phyloP scores from a whole-genome alignment of 2,113 vertebrate genomes.

The Callionymus lyra region DNA sequence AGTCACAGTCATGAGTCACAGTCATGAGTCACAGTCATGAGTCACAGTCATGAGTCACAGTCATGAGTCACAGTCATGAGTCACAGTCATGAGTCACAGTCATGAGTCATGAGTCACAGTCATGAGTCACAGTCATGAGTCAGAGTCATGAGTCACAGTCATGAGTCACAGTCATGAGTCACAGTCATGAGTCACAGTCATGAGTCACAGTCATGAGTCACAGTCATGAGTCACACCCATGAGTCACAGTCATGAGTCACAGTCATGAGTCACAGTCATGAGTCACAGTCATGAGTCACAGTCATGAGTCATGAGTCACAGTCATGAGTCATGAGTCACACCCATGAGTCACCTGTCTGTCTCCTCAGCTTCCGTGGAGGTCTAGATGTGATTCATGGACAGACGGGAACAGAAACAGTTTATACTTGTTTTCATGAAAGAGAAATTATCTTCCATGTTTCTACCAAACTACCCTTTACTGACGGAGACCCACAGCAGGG shows the following conservation, averaged over 20 bases:
- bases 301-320: conserved; percentile 30
- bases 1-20: background rate
- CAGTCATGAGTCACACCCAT: background rate
- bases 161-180: background rate
- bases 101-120: background rate
- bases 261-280: background rate
- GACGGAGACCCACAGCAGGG: conserved; percentile 86
- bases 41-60: no score
- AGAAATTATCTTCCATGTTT: conserved; percentile 87
- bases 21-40: no score
- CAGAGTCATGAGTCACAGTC: no score
- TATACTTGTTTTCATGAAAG: conserved; percentile 80
- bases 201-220: background rate
- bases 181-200: background rate
- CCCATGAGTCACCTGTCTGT: background rate
- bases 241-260: background rate
- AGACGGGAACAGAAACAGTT: conserved; percentile 80
- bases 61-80: background rate
- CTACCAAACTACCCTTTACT: conserved; percentile 84
- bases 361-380: conserved; percentile 79
- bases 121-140: background rate
- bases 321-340: no score
- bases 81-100: no score
- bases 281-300: background rate
- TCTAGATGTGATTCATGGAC: conserved; percentile 80